Conservation (phyloP, 2,888 invertebrate species). For the Lapara coniferarum region DNA sequence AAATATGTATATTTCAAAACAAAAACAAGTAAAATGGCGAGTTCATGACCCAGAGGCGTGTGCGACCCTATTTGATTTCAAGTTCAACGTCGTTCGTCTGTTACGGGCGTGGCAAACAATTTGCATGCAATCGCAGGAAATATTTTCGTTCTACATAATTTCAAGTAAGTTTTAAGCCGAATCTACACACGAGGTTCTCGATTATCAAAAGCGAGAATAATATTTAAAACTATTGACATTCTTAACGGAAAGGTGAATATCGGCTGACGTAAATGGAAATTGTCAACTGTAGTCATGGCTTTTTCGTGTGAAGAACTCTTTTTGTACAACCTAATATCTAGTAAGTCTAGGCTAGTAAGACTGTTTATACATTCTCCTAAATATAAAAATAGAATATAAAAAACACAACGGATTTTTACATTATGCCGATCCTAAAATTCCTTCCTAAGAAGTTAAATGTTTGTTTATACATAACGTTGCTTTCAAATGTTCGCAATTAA, state of each 20-base stretch:
- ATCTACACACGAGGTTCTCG: too few species aligned
- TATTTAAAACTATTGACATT: too few species aligned
- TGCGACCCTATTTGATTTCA: constrained; percentile 63
- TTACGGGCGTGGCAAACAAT: constrained; percentile 56
- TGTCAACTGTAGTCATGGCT: too few species aligned
- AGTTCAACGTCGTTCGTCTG: constrained; percentile 48
- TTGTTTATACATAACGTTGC: constrained; percentile 50
- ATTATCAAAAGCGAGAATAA: too few species aligned
- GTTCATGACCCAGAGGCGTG: constrained; percentile 63
- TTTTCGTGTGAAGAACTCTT: too few species aligned
- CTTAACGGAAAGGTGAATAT: too few species aligned
- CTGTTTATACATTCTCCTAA: too few species aligned
- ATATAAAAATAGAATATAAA: too few species aligned
- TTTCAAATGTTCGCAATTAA: constrained; percentile 50
- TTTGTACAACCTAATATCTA: too few species aligned
- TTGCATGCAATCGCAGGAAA: constrained; percentile 56
- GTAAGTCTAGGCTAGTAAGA: too few species aligned
- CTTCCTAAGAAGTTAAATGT: constrained; percentile 40
- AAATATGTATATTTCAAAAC: neutral
- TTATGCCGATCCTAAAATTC: constrained; percentile 3
- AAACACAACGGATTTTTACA: neutral
- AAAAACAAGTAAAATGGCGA: constrained; percentile 28
- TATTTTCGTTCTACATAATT: constrained; percentile 32
- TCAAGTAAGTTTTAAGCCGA: constrained; percentile 24
- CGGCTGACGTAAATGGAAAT: too few species aligned